Base-by-base conservation (phyloP, 2,888 invertebrate species). In the Ichneumoninae sp. region DNA sequence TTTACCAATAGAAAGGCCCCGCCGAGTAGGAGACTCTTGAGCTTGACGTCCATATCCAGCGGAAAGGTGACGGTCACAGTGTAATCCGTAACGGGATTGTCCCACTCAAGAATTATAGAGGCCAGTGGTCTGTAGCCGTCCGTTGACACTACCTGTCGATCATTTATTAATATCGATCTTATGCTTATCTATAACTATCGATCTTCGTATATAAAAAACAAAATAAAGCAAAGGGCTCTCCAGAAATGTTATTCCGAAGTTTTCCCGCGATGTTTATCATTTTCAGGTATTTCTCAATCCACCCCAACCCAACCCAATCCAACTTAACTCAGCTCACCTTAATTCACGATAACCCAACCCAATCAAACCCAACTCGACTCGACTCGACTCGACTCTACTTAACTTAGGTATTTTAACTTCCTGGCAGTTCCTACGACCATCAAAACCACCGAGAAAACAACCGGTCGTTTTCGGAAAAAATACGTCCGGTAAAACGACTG, bases 1-100 rank as follows among this genome's bases (percentile, higher is more conserved):
- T 44, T 65, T 57, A 98, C 98, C 95, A 98, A 94, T 81, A 98
- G 94, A 94, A 98, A 98, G 0, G 97, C 96, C 68, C 97, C 96
- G 5, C 97, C 98, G 36, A 98, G 92, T 75, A 98, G 94, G 3
- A 97, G 94, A 0, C 98, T 97, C 91, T 98, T 98, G 78, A 97
- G 95, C 88, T 96, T 96, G 1, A 96, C 96, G 89, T 97, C 96
- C 26, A 96, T 95, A 69, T 96, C 96, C 0, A 94, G 91, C 0
- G 98, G 97, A 91, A 97, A 97, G 70, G 96, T 96, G 57, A 98
- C 94, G 71, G 96, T 96, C 83, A 98, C 96, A 73, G 96, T 96
- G 90, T 98, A 97, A 89, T 95, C 96, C 47, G 95, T 95, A 82
- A 96, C 94, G 44, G 95, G 94, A 75, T 95, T 95, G 91, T 97